A percentile compares a stretch with the other conserved stretches of the same genome.
Evolutionary conservation across 2,888 invertebrate species (phyloP).

Genomic region (Sinohyriopsis cumingii): DNA sequence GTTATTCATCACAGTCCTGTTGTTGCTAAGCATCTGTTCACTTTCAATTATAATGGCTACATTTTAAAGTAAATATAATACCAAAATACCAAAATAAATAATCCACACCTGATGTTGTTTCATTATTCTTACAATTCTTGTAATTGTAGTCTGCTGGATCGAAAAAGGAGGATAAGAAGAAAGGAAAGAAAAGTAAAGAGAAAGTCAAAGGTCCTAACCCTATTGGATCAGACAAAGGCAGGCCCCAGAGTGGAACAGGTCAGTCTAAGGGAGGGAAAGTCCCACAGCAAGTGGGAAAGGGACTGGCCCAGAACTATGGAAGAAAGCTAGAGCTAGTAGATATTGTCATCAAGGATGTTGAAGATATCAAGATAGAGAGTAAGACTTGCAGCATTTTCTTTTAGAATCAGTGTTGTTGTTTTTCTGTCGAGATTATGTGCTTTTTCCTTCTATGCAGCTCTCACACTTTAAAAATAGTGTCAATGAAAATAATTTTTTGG

Average conservation of each 20-base stretch:
- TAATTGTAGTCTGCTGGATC: conserved; percentile 56
- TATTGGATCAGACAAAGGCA: conserved; percentile 5
- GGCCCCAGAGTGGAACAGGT: conserved; percentile 22
- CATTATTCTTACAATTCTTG: not conserved
- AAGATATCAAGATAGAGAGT: conserved; percentile 30
- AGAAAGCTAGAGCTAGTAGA: conserved; percentile 31
- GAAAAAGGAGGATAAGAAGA: conserved; percentile 68
- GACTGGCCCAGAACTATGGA: conserved; percentile 12
- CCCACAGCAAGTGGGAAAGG: not conserved
- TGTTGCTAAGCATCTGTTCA: no score
- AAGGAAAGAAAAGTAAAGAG: conserved; percentile 55
- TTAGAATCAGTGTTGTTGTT: no score
- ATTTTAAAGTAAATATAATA: no score
- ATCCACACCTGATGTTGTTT: not conserved
- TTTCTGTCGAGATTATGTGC: no score
- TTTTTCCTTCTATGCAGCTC: no score
- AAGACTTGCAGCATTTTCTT: not conserved
- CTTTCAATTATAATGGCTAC: no score
- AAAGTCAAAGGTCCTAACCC: conserved; percentile 20
- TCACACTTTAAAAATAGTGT: no score
- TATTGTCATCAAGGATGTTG: conserved; percentile 37
- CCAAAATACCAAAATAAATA: no score
- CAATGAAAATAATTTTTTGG: no score
- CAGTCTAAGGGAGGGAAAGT: conserved; percentile 10
- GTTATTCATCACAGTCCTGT: no score